Evolutionary conservation across 2,888 invertebrate species (phyloP), one percentile per base, ranked within the genome.

Genomic region (Hesperia comma): DNA sequence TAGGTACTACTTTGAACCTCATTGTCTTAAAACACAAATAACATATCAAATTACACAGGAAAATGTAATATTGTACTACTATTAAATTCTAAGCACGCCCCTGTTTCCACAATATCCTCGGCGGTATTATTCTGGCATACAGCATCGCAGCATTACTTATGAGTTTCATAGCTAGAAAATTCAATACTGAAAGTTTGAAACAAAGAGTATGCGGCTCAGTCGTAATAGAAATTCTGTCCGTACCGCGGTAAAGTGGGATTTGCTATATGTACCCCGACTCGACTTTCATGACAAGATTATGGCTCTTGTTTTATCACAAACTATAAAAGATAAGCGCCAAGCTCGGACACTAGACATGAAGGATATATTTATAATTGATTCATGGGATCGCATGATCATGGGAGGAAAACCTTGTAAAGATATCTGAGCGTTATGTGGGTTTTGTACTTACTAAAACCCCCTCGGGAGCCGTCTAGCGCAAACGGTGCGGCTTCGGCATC

Each of bases 101-200:
- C 41, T 15, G 5, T 10, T 26, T 32, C 21, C 15, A 26, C 43
- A 43, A 26, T 26, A 43, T 40, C 37, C 17, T 6, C n/a, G 6
- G 7, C 8, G 14, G 15, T 58, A 46, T 58, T 58, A 46, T 58
- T 17, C 32, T 43, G 8, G 57, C 41, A 14, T 58, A 32, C 1
- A 14, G 19, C 26, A 26, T 60, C 19, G 49, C 14, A 6, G 33
- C 32, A 15, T 51, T 61, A 15, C 12, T 15, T 26, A 14, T 58
- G 15, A 55, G 43, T 32, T 43, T 26, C 10, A 5, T 43, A 61
- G 14, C 33, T 8, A 49, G 10, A 33, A 61, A 61, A 61, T 41
- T 49, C 49, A 61, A 61, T 61, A 61, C 46, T n/a, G 60, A 58
- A 58, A 61, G 49, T 61, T 49, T 19, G 14, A 33, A 49, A 61